Evolutionary conservation across 2,113 vertebrate species (phyloP).

Genomic region (Lagopus leucura): DNA sequence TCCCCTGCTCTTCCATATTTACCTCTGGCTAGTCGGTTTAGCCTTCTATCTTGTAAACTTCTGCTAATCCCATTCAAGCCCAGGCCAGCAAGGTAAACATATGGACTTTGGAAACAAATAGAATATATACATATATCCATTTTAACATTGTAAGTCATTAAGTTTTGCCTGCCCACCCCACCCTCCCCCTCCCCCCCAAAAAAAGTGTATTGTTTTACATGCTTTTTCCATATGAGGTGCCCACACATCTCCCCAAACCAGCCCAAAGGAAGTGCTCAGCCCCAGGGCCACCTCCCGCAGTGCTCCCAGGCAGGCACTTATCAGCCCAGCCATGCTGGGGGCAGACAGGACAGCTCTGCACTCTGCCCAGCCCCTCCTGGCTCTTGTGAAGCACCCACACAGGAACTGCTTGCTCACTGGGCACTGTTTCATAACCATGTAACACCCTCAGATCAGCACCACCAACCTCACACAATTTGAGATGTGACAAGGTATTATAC

Average conservation of each 20-base stretch:
- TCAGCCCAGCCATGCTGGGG: not conserved
- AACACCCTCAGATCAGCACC: not conserved
- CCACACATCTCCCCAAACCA: not conserved
- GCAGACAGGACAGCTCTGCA: not conserved
- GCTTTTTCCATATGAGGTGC: not conserved
- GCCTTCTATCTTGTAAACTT: not conserved
- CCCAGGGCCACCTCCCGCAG: not conserved
- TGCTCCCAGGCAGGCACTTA: not conserved
- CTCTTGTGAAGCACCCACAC: not conserved
- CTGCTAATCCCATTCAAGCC: not conserved
- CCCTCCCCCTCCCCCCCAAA: fast-evolving
- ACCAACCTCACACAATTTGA: not conserved
- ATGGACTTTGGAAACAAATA: not conserved
- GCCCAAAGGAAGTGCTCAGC: not conserved
- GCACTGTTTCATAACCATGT: not conserved
- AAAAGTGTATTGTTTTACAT: not conserved
- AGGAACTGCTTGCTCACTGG: not conserved
- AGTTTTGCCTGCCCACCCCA: not conserved
- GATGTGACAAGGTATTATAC: not conserved
- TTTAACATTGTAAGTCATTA: not conserved
- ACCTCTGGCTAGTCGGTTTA: not conserved
- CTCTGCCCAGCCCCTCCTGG: not conserved
- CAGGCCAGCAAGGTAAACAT: not conserved
- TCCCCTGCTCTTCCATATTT: not conserved
- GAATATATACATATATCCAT: not conserved